Base-by-base conservation (phyloP, 2,888 invertebrate species). In the Gortyna flavago region DNA sequence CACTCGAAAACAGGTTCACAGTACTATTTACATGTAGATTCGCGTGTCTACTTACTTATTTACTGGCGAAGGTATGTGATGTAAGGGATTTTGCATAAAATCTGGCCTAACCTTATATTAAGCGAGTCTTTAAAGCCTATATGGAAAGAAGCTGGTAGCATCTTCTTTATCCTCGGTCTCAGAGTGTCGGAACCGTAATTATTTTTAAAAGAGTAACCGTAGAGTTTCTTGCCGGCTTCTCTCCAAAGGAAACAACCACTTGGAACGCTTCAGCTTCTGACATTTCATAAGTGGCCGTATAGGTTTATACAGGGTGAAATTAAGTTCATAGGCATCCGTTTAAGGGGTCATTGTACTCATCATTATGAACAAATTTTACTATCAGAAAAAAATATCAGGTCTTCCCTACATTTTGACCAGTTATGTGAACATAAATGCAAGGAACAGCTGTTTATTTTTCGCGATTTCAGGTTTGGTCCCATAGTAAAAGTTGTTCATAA, bases 1-100 rank as follows among this genome's bases (percentile, higher is more conserved):
- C 21, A 41, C 16, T 70, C 2, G 9, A 25, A 62, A 86, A 86
- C 83, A 79, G 73, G 86, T 86, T 66, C 66, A 51, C 16, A 38
- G 68, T 35, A 69, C 25, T 78, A 75, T 76, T 72, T 74, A 74
- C 76, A 75, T 74, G 25, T n/a, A 66, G 54, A 64, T 67, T 70
- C 16, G 67, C 66, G 6, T 70, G 61, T 65, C 48, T 75, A 80
- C 68, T 54, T 32, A 61, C 54, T 41, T 69, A 29, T 73, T 73
- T 62, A 68, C 25, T 16, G 18, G 51, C 11, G 1, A 83, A 59
- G 48, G 35, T 62, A 57, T 57, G 9, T 32, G 54, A 54, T n/a
- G 25, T 70, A 59, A 35, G 62, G 62, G 21, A 6, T 35, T 25
- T 35, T 62, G 25, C 32, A 32, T 32, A 4, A 18, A 32, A 35